Base-by-base conservation (phyloP, 2,888 invertebrate species). In the Mimumesa dahlbomi region DNA sequence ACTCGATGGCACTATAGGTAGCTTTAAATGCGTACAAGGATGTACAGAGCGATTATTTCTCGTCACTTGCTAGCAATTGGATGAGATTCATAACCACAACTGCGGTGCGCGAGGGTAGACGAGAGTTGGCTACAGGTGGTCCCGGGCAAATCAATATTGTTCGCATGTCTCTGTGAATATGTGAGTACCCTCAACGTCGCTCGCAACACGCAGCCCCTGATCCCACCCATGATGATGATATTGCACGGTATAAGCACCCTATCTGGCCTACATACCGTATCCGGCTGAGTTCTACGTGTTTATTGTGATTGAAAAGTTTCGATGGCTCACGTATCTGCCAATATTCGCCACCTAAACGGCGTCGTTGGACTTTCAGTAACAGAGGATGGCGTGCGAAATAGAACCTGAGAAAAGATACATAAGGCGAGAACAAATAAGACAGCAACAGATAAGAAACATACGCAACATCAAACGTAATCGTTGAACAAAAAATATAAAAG, bases 101-200 rank as follows among this genome's bases (percentile, higher is more conserved):
- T 42, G 49, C 13, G 38, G 57, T 19, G 46, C 40, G 40, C 40
- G 50, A 53, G 43, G 42, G 14, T 16, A 49, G 45, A 50, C 49
- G 46, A 57, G 62, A 58, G 69, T 75, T 70, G 75, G 70, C 81
- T 81, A 81, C 81, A 81, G 81, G 81, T 81, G 81, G 81, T 81
- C 81, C 82, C 74, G 79, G 79, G 82, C 77, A 79, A 74, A 81
- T 81, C 82, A 79, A 81, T 81, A 81, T 73, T 46, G 71, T 71
- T 73, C 54, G 73, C 46, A 67, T 79, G 74, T 72, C 57, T 74
- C 58, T 34, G 50, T 72, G 79, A 69, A 74, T 79, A 65, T 40
- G 68, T 50, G 79, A 76, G 62, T 46, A 42, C 46, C 46, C 48
- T 56, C 65, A 22, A 58, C 56, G 66, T 66, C 34, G 43, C 43